These are phyloP conservation scores for Rapana venosa DNA, from an alignment of 2,888 invertebrate genomes.

Conservation along the genomic window DNA sequence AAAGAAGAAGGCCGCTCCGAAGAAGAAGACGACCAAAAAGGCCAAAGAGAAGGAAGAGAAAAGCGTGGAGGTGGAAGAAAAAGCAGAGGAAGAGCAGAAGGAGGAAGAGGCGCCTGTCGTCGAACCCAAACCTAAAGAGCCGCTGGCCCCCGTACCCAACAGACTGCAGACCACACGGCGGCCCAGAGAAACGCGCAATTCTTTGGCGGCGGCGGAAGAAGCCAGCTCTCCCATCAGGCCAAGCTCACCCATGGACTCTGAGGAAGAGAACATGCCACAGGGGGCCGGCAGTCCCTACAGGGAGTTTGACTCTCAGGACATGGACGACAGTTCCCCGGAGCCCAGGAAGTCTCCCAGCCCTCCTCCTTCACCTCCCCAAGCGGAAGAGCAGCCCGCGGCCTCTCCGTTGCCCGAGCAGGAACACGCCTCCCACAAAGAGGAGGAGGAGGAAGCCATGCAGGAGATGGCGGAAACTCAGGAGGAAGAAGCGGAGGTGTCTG, in stretches of 20 bases:
- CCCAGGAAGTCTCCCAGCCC: constrained; percentile 41
- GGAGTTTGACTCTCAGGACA: constrained; percentile 60
- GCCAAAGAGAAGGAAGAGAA: constrained; percentile 40
- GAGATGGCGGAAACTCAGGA: constrained; percentile 17
- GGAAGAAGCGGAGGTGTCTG: constrained; percentile 28
- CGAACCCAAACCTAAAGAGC: constrained; percentile 20
- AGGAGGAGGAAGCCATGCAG: constrained; percentile 43
- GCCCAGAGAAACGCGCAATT: constrained; percentile 19
- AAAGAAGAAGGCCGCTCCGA: constrained; percentile 22
- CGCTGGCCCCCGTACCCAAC: not conserved
- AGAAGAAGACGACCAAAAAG: constrained; percentile 41
- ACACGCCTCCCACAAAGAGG: constrained; percentile 40
- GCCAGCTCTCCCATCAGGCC: constrained; percentile 32
- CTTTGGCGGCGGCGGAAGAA: constrained; percentile 24
- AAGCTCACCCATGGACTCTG: constrained; percentile 44
- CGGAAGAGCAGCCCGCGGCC: constrained; percentile 35
- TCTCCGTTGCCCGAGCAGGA: constrained; percentile 37
- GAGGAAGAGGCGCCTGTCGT: constrained; percentile 12
- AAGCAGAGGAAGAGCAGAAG: not conserved
- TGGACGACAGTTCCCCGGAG: constrained; percentile 50
- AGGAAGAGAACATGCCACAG: constrained; percentile 52
- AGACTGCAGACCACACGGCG: constrained; percentile 29
- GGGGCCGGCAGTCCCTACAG: constrained; percentile 52
- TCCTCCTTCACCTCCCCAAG: constrained; percentile 37
- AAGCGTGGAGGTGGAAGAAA: constrained; percentile 4